A percentile compares a stretch with the other conserved stretches of the same genome.
Evolutionary conservation across 92 coral and sea anemone species (phyloP).

Genomic region (Isaurus tuberculatus): DNA sequence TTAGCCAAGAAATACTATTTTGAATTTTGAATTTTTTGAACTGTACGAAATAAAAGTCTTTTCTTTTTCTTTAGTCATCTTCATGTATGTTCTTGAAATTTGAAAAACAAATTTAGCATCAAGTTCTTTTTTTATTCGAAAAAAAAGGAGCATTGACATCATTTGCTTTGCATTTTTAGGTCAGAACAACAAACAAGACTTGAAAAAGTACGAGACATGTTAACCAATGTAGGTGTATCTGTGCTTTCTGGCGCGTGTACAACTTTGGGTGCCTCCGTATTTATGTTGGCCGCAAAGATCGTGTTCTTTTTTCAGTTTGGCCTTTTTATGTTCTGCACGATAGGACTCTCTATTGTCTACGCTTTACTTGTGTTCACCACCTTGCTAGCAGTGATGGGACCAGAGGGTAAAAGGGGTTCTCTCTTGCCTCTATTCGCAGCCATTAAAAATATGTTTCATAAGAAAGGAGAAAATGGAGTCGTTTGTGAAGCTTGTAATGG

Average conservation of each 20-base stretch:
- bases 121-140: no score
- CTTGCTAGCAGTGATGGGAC: conserved; percentile 83
- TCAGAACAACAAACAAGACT: conserved; percentile 73
- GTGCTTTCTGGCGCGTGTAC: conserved; percentile 96
- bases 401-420: conserved; percentile 94
- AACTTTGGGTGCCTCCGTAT: conserved; percentile 92
- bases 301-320: conserved; percentile 97
- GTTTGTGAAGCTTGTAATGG: conserved; percentile 76
- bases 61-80: no score
- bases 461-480: conserved; percentile 60
- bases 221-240: conserved; percentile 92
- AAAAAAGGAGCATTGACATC: no score
- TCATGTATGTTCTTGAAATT: no score
- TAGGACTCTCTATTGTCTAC: conserved; percentile 88
- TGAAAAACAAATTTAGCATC: no score
- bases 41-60: background rate
- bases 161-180: conserved; percentile 16
- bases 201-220: conserved; percentile 82
- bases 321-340: conserved; percentile 94
- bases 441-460: conserved; percentile 54
- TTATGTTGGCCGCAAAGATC: conserved; percentile 98
- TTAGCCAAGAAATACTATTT: no score
- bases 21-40: background rate
- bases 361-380: conserved; percentile 91
- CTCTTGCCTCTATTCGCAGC: conserved; percentile 64